Evolutionary conservation across 2,888 invertebrate genomes (phyloP), one percentile per base, ranked within the genome.

Genomic region (Mimumesa dahlbomi): DNA sequence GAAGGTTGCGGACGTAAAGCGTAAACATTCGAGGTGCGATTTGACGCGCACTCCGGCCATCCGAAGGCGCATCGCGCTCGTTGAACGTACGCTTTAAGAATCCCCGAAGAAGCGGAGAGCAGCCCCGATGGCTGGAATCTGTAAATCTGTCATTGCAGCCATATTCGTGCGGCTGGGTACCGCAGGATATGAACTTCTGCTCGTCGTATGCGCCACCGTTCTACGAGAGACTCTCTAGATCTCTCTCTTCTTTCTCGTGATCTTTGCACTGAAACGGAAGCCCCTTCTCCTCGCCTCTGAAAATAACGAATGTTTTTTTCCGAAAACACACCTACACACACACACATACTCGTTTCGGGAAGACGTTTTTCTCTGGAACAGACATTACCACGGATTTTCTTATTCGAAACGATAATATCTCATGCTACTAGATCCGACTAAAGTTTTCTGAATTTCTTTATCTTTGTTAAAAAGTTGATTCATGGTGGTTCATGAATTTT

Each of bases 81-180:
- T 58, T 69, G 67, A 61, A 58, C 74, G 75, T 76, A 81, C 81
- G 81, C 84, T 84, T 85, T 83, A 81, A 85, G 84, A 86, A 84
- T 84, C 80, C n/a, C 50, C 75, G 79, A 80, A 79, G 82, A 79
- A 73, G 72, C 54, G 61, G 63, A 40, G 46, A 54, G 70, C 58
- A 70, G 50, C 62, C 2, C 77, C 81, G 77, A 82, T 85, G 85
- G 84, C 87, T 89, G 87, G 87, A 87, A 89, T 88, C 87, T 85
- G 89, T 89, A 89, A 89, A 89, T 89, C 89, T 89, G 89, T 89
- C 89, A 85, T 85, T 89, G 84, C 83, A 68, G 73, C 84, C 83
- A 84, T 88, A 88, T 84, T 79, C 82, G 71, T 80, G 73, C 67
- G 73, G 69, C 77, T 62, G 77, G n/a, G 63, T 69, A 72, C 78